Base-by-base conservation (phyloP, 2,888 invertebrate genomes). In the Harpalus rubripes region DNA sequence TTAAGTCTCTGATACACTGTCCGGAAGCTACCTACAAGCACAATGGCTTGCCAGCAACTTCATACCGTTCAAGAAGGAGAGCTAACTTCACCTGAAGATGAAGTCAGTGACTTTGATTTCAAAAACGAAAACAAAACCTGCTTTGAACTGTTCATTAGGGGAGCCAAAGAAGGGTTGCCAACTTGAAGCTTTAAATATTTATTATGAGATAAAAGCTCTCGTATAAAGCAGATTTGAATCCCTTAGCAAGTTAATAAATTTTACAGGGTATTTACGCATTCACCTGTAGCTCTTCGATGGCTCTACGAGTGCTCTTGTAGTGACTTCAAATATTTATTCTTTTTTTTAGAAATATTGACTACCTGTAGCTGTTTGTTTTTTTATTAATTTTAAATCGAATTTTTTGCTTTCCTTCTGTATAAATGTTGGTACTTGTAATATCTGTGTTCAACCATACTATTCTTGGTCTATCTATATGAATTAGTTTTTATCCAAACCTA, bases 161-260 rank as follows among this genome's bases (percentile, higher is more conserved):
- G n/a, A 15, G 68, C 26, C 32, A 39, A 68, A 32, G 68, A 68
- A 68, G 68, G 68, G 68, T n/a, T n/a, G 26, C 10, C 32, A 15
- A 59, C 22, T 63, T n/a, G 63, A 15, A 26, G 26, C 26, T 68
- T 68, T 68, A 68, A 68, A 68, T 68, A 68, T 68, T 68, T 68
- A 68, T 68, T 68, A 68, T 68, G 68, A 68, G 68, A 68, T 68
- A 68, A 68, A 68, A 68, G 68, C 68, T 39, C 68, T n/a, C 5
- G 68, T 39, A 39, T 68, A 68, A 68, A 39, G 39, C n/a, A 39
- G 68, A n/a, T 68, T 39, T 68, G 68, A 39, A 68, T 41, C 68
- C 68, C 39, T 68, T 39, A 12, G 22, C 39, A 7, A 32, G 68
- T 68, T 68, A 68, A 68, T 68, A 68, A 68, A 68, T 68, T 68